Evolutionary conservation across 1,140 invertebrate genomes (phyloP).

Genomic region (Bursaphelenchus mucronatus): DNA sequence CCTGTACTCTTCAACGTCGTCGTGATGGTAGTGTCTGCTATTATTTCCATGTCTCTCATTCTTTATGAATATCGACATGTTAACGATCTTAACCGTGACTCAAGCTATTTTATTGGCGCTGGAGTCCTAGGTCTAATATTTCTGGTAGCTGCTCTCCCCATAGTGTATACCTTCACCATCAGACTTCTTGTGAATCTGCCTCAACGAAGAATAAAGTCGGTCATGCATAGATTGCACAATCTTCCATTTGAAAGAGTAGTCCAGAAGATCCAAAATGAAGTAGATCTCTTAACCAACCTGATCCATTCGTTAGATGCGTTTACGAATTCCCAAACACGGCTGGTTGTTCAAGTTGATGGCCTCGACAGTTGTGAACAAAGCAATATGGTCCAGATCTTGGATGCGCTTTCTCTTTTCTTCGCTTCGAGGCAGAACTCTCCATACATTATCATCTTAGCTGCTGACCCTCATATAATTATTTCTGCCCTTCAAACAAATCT

Average conservation of each 20-base stretch:
- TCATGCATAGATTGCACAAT: constrained; percentile 48
- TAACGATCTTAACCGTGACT: background rate
- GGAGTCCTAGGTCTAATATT: constrained; percentile 33
- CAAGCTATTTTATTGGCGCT: constrained; percentile 25
- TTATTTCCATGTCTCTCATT: constrained; percentile 28
- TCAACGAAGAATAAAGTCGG: constrained; percentile 47
- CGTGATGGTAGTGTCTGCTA: constrained; percentile 28
- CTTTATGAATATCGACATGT: constrained; percentile 9
- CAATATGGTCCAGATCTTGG: constrained; percentile 82
- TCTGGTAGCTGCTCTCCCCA: constrained; percentile 66
- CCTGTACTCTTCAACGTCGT: constrained; percentile 64
- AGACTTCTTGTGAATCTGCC: constrained; percentile 68
- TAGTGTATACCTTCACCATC: constrained; percentile 73
- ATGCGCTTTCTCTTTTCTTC: constrained; percentile 88
- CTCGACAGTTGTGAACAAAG: constrained; percentile 95
- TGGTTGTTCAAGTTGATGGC: constrained; percentile 88
- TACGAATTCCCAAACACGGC: constrained; percentile 54
- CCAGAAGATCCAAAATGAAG: constrained; percentile 75
- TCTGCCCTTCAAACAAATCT: constrained; percentile 59
- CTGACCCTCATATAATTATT: constrained; percentile 60
- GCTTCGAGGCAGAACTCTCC: constrained; percentile 55
- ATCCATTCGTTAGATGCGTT: constrained; percentile 63
- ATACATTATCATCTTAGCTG: constrained; percentile 58
- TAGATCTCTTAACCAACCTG: constrained; percentile 77
- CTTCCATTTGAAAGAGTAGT: constrained; percentile 61